These are phyloP conservation scores for Pogonocichla stellata DNA, from an alignment of 2,113 vertebrate species.

Conservation along the genomic window DNA sequence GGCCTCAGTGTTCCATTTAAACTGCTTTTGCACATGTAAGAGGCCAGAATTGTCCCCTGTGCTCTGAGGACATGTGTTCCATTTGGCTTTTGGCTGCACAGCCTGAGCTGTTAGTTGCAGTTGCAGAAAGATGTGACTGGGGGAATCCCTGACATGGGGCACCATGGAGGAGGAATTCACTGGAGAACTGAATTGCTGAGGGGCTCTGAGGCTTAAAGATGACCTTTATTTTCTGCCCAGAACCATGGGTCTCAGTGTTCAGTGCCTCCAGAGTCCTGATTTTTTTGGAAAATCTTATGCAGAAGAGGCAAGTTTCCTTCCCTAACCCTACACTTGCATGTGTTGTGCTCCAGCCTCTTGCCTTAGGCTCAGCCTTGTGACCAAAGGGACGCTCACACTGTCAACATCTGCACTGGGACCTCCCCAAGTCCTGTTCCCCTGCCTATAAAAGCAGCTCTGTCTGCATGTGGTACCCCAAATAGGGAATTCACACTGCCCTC, in stretches of 20 bases:
- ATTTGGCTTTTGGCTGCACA: neutral
- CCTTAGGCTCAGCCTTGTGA: neutral
- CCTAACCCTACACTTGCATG: fast-evolving
- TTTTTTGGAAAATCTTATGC: neutral
- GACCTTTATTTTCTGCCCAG: neutral
- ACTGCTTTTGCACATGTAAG: neutral
- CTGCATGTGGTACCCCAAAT: neutral
- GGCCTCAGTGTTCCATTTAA: neutral
- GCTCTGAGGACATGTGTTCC: neutral
- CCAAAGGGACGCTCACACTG: fast-evolving
- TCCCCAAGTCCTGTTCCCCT: neutral
- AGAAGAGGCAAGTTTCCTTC: neutral
- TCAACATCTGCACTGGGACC: neutral
- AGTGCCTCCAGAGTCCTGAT: neutral
- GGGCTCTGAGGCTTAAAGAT: neutral
- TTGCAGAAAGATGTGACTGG: neutral
- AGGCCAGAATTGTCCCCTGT: neutral
- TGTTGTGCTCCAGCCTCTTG: neutral
- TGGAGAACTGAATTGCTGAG: neutral
- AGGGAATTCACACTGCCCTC: neutral
- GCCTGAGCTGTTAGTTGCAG: neutral
- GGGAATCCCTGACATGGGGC: neutral
- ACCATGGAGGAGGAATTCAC: neutral
- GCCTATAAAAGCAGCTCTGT: neutral
- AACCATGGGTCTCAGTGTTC: neutral